Conservation (phyloP, 2,113 vertebrate genomes). For the Rhadina sibilatrix region DNA sequence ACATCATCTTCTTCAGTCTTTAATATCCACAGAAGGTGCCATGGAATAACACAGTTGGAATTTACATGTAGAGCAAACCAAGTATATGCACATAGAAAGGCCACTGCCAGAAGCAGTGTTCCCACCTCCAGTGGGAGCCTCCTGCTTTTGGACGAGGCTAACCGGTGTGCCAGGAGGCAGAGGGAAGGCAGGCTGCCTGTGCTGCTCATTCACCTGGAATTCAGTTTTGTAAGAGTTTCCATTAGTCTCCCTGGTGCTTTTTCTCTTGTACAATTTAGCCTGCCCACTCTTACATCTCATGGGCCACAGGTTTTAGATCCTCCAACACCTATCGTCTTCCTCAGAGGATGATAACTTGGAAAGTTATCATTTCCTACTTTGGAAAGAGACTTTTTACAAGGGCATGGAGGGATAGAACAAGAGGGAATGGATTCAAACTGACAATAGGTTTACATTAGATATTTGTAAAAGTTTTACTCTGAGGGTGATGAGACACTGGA, state of each 20-base stretch:
- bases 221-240: background rate
- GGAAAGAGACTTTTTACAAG: background rate
- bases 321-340: background rate
- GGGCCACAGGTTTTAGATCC: background rate
- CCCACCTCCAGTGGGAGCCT: accelerated
- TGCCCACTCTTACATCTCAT: background rate
- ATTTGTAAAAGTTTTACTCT: background rate
- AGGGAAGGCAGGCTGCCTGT: background rate
- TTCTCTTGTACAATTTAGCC: background rate
- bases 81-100: background rate
- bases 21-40: background rate
- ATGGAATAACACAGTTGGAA: background rate
- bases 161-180: background rate
- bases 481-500: background rate
- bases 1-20: background rate
- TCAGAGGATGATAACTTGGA: background rate
- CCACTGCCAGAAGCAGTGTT: background rate
- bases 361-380: background rate
- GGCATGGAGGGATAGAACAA: background rate
- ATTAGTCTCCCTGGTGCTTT: background rate
- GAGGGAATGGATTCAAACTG: background rate
- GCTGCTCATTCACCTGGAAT: background rate
- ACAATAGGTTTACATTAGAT: background rate
- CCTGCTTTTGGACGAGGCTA: background rate
- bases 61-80: background rate